Evolutionary conservation across 2,113 vertebrate species (phyloP), one percentile per base, ranked within the genome.

Genomic region (Tretioscincus oriximinensis): DNA sequence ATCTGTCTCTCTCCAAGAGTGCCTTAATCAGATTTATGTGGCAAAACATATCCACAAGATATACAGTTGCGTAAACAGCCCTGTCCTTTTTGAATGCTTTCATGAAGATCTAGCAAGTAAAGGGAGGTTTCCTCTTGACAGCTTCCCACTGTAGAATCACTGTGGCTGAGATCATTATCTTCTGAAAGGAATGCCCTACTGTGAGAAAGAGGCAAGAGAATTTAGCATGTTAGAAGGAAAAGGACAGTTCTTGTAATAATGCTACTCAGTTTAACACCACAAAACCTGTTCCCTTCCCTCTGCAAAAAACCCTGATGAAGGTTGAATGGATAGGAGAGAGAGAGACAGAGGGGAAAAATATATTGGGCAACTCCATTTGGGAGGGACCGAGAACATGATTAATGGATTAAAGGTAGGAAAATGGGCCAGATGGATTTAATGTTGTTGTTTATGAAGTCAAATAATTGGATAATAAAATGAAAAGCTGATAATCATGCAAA

Each of bases 11-110:
- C 86, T 85, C 68, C 85, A 63, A 86, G 69, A 51, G 71, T 35
- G 84, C 85, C 85, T 86, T 88, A 89, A 92, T 91, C 89, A 89
- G 89, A 90, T 92, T 90, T 90, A 82, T 87, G 90, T 6, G 0
- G n/a, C 29, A 76, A 73, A 84, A 81, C 31, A 0, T 5, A 65
- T 86, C 71, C 0, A 6, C 67, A 49, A 67, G 75, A 35, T 82
- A 47, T 87, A 47, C n/a, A 78, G 60, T 76, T 51, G 0, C 0
- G 0, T 14, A 3, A 68, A 18, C 29, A 51, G 1, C 69, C 4
- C 0, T 28, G 81, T 49, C 45, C 76, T 67, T 67, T 67, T 71
- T 45, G 65, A 78, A n/a, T 28, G 76, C 73, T 75, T 0, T 0
- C 41, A 28, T 41, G 67, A 47, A 70, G 80, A 41, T 70, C 9